phyloP scores from a whole-genome alignment of 1,140 invertebrate species.

The Drosophila sproati region DNA sequence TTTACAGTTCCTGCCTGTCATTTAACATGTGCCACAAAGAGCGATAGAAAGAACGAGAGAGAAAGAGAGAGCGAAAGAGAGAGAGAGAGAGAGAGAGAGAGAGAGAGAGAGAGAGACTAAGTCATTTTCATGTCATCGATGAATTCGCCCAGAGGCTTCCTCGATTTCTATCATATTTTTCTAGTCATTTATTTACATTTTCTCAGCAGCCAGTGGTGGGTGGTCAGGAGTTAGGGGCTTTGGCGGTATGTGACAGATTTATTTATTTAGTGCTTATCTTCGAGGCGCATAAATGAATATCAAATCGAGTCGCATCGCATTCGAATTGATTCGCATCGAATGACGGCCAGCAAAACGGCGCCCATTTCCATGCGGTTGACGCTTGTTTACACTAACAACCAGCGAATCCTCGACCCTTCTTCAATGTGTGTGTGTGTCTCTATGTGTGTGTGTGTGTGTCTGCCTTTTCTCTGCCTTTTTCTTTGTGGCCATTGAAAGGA shows the following conservation, averaged over 20 bases:
- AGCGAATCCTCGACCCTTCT: slow-evolving; percentile 32
- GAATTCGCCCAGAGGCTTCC: slow-evolving; percentile 21
- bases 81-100: background rate
- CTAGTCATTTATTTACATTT: slow-evolving; percentile 80
- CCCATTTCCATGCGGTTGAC: slow-evolving; percentile 62
- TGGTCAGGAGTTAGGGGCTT: background rate
- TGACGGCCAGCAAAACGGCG: slow-evolving; percentile 41
- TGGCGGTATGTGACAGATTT: slow-evolving; percentile 35
- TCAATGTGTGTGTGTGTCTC: background rate
- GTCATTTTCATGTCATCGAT: slow-evolving; percentile 20
- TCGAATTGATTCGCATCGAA: slow-evolving; percentile 66
- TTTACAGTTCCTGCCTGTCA: slow-evolving; percentile 56
- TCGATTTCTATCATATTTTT: slow-evolving; percentile 68
- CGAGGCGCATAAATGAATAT: slow-evolving; percentile 80
- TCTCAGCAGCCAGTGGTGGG: slow-evolving; percentile 3
- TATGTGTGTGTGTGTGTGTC: slow-evolving; percentile 18
- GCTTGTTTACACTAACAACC: slow-evolving; percentile 58
- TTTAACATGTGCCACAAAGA: slow-evolving; percentile 53
- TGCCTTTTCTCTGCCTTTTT: slow-evolving; percentile 43
- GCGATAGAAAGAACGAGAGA: background rate
- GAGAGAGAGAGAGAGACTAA: slow-evolving; percentile 6
- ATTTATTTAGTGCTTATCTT: slow-evolving; percentile 82
- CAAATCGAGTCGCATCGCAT: slow-evolving; percentile 63
- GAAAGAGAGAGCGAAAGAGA: background rate
- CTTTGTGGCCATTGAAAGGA: slow-evolving; percentile 47